Evolutionary conservation across 2,797 vertebrate genomes (phyloP), one percentile per base, ranked within the genome.

Genomic region (Cichlasoma orientale): DNA sequence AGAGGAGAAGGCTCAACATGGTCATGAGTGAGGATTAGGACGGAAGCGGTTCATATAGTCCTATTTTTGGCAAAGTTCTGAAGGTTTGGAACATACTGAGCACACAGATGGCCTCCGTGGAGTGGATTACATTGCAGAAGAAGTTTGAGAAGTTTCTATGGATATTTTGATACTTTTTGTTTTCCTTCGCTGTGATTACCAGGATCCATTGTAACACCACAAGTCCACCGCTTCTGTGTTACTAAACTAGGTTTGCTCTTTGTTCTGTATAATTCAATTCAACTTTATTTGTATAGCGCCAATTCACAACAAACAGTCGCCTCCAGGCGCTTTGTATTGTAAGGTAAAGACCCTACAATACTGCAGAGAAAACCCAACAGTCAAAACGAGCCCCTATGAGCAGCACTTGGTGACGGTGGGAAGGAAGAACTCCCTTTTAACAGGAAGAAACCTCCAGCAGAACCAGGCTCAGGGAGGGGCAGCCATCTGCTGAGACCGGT

Each of bases 101-200:
- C 53, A 79, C 56, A 76, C 87, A 88, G 84, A 84, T 86, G 83
- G 78, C 47, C 47, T 21, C 18, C 11, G 71, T 75, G 25, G 77
- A 85, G 72, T 69, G 75, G 86, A 87, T 82, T 70, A 73, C 11
- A 74, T 66, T 61, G 63, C 31, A 55, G 23, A 57, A 69, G 58
- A 56, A 29, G 57, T 59, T 59, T 50, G 56, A 69, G 44, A 85
- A 72, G 44, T 82, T 73, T 72, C 56, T 61, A 33, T 63, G 27
- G 75, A 74, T 68, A 78, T 63, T 71, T 57, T 56, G 56, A 23
- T 61, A 55, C 52, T 79, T 68, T 57, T 69, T 78, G 33, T 38
- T 41, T 72, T 70, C 36, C 68, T 47, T 47, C 16, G 12, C 16
- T 7, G 5, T 27, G 44, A 9, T 14, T 29, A 68, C 41, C 4